Base-by-base conservation (phyloP, 2,888 invertebrate species). In the Hypselothyrea guttata region DNA sequence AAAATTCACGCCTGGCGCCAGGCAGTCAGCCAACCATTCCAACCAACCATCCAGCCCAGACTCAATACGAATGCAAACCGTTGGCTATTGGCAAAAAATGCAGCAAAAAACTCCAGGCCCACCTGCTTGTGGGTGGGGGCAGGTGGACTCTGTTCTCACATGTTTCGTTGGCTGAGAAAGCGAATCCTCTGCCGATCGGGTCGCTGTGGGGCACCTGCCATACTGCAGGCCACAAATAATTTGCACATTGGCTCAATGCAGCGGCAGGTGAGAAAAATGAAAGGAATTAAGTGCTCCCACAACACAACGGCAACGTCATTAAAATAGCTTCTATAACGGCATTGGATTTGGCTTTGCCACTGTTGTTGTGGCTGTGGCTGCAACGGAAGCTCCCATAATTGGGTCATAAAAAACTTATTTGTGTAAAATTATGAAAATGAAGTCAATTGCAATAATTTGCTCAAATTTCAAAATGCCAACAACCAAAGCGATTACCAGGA, bases 361-460 rank as follows among this genome's bases (percentile, higher is more conserved):
- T 58, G 68, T 67, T 67, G 66, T 63, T 63, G 49, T 48, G 58
- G 59, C 62, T 47, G 52, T 51, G 18, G 35, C 13, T 7, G 12
- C 16, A 18, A 12, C 59, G 76, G 76, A 74, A 56, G 68, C 44
- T 33, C 7, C 41, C 48, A 60, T 74, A 84, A 78, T 78, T 84
- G 75, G 84, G 78, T 78, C 85, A 82, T 84, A 82, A 78, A 84
- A 84, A 74, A 84, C 78, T 58, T 77, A 78, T 78, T 78, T 78
- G 82, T 82, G 68, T 82, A 71, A 82, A 82, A 78, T 82, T 84
- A 84, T 74, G 75, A 84, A 77, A 77, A 81, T 81, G 65, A 77
- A 78, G 74, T 82, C 84, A 74, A 78, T 78, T 84, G 84, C 74
- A 84, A 82, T 82, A 82, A 84, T 82, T 78, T 84, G 59, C 52